These are phyloP conservation scores for Cheilosia variabilis DNA, from an alignment of 2,888 invertebrate genomes.

Conservation along the genomic window DNA sequence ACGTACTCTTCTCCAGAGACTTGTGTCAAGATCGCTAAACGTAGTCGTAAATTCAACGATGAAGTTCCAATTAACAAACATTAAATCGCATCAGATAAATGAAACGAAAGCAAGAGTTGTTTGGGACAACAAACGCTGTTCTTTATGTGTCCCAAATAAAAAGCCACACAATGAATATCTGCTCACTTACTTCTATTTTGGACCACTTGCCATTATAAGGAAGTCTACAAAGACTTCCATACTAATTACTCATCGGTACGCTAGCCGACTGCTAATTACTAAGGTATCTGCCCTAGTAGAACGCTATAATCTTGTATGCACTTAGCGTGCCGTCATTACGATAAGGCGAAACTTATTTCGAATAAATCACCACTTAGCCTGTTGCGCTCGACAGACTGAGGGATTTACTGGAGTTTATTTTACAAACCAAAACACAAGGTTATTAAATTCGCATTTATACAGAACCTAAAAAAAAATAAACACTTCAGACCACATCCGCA, in stretches of 20 bases:
- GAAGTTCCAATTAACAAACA: background rate
- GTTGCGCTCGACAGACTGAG: no score
- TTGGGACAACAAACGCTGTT: background rate
- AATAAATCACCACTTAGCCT: slow-evolving; percentile 22
- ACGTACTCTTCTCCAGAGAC: background rate
- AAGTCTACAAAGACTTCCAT: background rate
- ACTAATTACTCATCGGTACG: background rate
- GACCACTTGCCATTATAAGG: background rate
- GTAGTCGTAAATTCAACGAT: background rate
- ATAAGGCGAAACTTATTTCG: background rate
- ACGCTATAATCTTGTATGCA: slow-evolving; percentile 6
- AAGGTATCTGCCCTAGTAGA: background rate
- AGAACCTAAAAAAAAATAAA: no score
- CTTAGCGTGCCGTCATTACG: slow-evolving; percentile 24
- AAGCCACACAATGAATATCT: no score
- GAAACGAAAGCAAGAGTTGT: background rate
- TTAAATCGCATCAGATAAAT: no score
- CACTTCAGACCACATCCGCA: background rate
- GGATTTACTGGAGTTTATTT: background rate
- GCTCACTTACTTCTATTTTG: background rate
- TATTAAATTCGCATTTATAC: background rate
- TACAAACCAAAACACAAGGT: background rate
- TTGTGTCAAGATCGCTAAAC: background rate
- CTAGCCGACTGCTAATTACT: background rate
- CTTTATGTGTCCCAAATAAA: no score